Conservation (phyloP, 2,888 invertebrate species). For the Mythimna pallens region DNA sequence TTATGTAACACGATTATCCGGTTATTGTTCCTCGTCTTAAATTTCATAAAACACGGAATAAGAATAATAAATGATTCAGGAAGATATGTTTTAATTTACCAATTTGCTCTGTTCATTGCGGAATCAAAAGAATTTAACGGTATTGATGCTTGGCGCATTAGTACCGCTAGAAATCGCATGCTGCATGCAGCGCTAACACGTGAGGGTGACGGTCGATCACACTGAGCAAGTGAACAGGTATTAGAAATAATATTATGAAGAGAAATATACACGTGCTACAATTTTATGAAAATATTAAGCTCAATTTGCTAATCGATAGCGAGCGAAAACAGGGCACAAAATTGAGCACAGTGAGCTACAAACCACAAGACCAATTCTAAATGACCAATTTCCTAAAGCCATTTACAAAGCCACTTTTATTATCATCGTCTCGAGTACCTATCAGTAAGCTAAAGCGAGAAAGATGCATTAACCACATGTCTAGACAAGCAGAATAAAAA, state of each 20-base stretch:
- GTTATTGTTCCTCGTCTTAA: constrained; percentile 13
- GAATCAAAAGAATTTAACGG: constrained; percentile 51
- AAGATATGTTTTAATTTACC: constrained; percentile 36
- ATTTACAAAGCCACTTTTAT: constrained; percentile 10
- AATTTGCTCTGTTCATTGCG: constrained; percentile 40
- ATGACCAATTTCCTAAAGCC: constrained; percentile 7
- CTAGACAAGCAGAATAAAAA: constrained; percentile 43
- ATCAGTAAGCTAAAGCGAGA: constrained; percentile 20
- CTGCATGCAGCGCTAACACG: constrained; percentile 47
- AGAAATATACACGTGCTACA: neutral
- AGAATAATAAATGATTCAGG: constrained; percentile 27
- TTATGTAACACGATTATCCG: constrained; percentile 29
- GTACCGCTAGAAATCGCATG: constrained; percentile 53
- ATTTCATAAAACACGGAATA: constrained; percentile 21
- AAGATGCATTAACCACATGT: constrained; percentile 33
- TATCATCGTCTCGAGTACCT: neutral
- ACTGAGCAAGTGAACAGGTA: constrained; percentile 6
- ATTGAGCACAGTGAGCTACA: neutral
- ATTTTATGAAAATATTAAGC: neutral
- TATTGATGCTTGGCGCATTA: constrained; percentile 45
- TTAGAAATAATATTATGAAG: neutral
- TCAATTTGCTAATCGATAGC: constrained; percentile 5
- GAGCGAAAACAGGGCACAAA: neutral
- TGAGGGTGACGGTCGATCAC: constrained; percentile 28
- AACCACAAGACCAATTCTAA: neutral